Percentiles rank a stretch among this genome's conserved stretches.
These are phyloP conservation scores for Capitulum mitella DNA, from an alignment of 2,888 invertebrate species.

Conservation along the genomic window DNA sequence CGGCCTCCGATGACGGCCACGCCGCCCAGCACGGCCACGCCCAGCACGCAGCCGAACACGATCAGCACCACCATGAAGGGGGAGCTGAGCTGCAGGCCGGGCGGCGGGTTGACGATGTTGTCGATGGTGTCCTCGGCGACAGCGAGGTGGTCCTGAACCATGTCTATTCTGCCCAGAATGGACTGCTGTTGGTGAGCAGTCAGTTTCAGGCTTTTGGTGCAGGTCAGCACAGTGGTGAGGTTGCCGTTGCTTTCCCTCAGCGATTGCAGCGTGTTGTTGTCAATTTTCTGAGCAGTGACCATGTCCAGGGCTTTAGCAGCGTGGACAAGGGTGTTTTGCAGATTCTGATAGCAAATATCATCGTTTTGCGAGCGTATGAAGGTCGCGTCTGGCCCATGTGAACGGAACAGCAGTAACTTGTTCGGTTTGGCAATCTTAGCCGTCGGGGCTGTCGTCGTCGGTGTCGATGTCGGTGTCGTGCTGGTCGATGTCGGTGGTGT, in stretches of 20 bases:
- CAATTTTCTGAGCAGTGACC: not conserved
- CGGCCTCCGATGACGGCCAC: not conserved
- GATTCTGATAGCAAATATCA: too few species aligned
- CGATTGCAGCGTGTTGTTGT: not conserved
- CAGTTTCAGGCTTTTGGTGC: not conserved
- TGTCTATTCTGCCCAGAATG: not conserved
- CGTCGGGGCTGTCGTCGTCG: not conserved
- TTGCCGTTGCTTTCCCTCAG: not conserved
- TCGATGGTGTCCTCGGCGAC: not conserved
- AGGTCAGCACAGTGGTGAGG: not conserved
- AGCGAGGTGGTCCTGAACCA: too few species aligned
- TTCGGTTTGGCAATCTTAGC: not conserved
- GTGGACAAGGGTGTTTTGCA: not conserved
- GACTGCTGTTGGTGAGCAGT: not conserved
- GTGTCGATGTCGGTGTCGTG: not conserved
- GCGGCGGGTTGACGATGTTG: not conserved
- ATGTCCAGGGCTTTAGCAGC: not conserved
- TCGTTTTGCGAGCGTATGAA: too few species aligned
- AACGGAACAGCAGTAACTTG: too few species aligned
- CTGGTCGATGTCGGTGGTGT: not conserved
- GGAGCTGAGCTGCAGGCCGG: not conserved
- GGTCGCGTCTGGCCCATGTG: too few species aligned
- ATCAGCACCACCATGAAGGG: not conserved
- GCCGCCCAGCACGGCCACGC: not conserved
- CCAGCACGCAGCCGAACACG: not conserved